Evolutionary conservation across 2,797 vertebrate genomes (phyloP), one percentile per base, ranked within the genome.

Genomic region (Xenops minutus): DNA sequence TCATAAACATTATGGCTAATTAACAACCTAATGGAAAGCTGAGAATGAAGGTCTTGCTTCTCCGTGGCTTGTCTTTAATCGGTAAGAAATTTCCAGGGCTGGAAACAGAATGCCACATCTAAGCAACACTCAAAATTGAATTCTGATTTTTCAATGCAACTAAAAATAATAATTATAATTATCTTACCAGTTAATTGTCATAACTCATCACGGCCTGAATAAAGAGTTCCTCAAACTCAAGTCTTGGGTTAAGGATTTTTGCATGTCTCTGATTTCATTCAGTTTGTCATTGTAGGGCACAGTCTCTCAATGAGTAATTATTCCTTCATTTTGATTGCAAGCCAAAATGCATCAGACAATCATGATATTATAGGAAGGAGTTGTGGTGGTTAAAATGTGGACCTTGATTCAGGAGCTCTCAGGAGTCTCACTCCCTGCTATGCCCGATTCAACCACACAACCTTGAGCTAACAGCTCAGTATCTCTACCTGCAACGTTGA

Each of bases 1-100:
- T 79, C 85, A 94, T 82, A 96, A 96, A 85, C 52, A 90, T 90
- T 91, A 92, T 43, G 69, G 52, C 34, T 92, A 95, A 96, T 95
- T 96, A 96, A 90, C 85, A 88, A 79, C 41, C 27, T 90, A 94
- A 91, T 85, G 88, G 83, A 79, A 93, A 0, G 2, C 77, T 94
- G 89, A 88, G 85, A 94, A 86, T 67, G 59, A 92, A 96, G 89
- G 85, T 96, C 85, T 91, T 91, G 48, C 55, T 94, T 93, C 83
- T 59, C 69, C 51, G 37, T 73, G 67, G 37, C 64, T 94, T 8
- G 3, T 8, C 89, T 95, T 86, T 88, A 96, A 80, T 92, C 79
- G 77, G 77, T 43, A 90, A 91, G 63, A 93, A 90, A 90, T 92
- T 86, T 96, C 34, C 63, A 86, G 80, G 68, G 59, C 67, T 85